Base-by-base conservation (phyloP, 2,888 invertebrate genomes). In the Drosophila percnosoma region DNA sequence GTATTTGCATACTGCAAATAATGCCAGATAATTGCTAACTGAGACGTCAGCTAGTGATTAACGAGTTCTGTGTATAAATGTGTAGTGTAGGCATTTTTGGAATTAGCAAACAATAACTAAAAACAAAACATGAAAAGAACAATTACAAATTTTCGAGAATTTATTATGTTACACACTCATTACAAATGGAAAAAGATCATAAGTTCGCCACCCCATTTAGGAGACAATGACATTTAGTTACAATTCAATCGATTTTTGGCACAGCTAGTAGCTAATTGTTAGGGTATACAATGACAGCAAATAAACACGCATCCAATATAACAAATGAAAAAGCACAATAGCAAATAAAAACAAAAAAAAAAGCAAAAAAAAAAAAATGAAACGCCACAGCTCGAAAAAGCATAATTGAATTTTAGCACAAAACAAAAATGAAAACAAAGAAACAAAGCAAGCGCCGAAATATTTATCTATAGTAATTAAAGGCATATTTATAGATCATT, bases 381-480 rank as follows among this genome's bases (percentile, higher is more conserved):
- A 42, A 59, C 61, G 75, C 71, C 66, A 83, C 55, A 63, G 68
- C 68, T 73, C 52, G 65, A 48, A 38, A 58, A 72, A 40, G 53
- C 60, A 51, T 51, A 68, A 80, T 86, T 88, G 68, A 78, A 70
- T 89, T 88, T 83, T 90, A 87, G 89, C 85, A 90, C 85, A 74
- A 89, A 75, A 57, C 57, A 57, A 21, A 61, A 51, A 60, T 21
- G 55, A 58, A 64, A 74, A 63, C 51, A 74, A 68, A 68, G 67
- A 61, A 65, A 62, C 63, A 80, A 75, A 80, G 66, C 87, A 90
- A 87, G 84, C 89, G 87, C 89, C 85, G 88, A 83, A 90, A 85
- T 85, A 85, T 90, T 85, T 88, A 85, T 85, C 85, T 85, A 77
- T 90, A 85, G 89, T 89, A 80, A 85, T 86, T 80, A 87, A 89